A percentile compares a stretch with the other conserved stretches of the same genome.
Evolutionary conservation across 2,113 vertebrate species (phyloP).

Genomic region (Brachyistius frenatus): DNA sequence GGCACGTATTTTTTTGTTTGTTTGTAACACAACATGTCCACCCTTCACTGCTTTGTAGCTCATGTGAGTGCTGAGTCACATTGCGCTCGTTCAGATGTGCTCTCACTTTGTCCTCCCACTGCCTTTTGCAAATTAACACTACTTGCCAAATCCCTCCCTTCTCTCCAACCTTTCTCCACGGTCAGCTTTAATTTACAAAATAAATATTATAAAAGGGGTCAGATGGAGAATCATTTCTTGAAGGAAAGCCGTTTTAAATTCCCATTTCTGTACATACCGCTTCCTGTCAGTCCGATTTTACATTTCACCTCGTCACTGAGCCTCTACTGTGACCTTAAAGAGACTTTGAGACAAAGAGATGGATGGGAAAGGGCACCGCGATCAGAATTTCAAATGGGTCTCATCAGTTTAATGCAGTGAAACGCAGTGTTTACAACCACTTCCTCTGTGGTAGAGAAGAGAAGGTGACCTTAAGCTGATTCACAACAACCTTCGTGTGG

Average conservation of each 20-base stretch:
- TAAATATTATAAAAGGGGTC: slow-evolving; percentile 26
- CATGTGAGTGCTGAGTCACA: slow-evolving; percentile 69
- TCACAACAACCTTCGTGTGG: slow-evolving; percentile 28
- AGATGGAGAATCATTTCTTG: slow-evolving; percentile 29
- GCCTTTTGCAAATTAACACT: slow-evolving; percentile 55
- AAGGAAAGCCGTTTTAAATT: slow-evolving; percentile 47
- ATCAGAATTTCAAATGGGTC: slow-evolving; percentile 54
- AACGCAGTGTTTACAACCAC: slow-evolving; percentile 57
- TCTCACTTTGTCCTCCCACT: slow-evolving; percentile 53
- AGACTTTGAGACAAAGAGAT: slow-evolving; percentile 52
- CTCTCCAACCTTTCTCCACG: slow-evolving; percentile 30
- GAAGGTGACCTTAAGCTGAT: slow-evolving; percentile 30
- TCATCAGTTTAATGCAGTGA: slow-evolving; percentile 59
- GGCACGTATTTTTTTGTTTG: slow-evolving; percentile 9
- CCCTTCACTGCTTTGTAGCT: slow-evolving; percentile 25
- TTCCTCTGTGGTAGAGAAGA: slow-evolving; percentile 11
- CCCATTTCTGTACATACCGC: slow-evolving; percentile 41
- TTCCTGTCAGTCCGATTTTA: slow-evolving; percentile 51
- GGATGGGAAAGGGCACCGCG: slow-evolving; percentile 42
- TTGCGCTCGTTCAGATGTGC: slow-evolving; percentile 46
- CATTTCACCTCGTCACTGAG: slow-evolving; percentile 43
- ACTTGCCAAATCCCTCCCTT: slow-evolving; percentile 53
- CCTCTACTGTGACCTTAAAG: slow-evolving; percentile 56
- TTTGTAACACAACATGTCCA: slow-evolving; percentile 37
- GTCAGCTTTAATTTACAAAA: slow-evolving; percentile 64